A percentile compares a stretch with the other conserved stretches of the same genome.
Evolutionary conservation across 2,888 invertebrate genomes (phyloP).

Genomic region (Sturmia bella): DNA sequence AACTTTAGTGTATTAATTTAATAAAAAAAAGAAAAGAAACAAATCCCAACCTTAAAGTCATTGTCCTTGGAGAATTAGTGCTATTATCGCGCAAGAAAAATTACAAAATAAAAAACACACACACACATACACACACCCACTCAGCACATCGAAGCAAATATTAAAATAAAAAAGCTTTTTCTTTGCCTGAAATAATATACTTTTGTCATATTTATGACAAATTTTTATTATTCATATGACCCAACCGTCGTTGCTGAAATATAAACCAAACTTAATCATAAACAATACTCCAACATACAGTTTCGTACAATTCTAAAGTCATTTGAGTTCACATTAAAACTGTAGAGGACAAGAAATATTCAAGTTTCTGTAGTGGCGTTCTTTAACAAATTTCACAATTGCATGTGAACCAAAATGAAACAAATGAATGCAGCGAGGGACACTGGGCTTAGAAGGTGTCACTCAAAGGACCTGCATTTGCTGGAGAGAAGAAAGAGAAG

Average conservation of each 20-base stretch:
- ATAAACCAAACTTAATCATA: conserved; percentile 55
- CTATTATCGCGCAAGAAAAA: conserved; percentile 53
- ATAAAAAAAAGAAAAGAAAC: conserved; percentile 21
- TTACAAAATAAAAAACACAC: too few relatives aligned
- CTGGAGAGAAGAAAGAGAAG: not conserved
- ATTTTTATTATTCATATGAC: conserved; percentile 70
- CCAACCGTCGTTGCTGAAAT: conserved; percentile 56
- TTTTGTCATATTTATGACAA: conserved; percentile 71
- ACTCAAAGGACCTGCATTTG: conserved; percentile 51
- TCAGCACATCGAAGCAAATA: conserved; percentile 33
- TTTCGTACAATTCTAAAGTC: conserved; percentile 62
- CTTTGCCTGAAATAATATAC: conserved; percentile 66
- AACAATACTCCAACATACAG: conserved; percentile 43
- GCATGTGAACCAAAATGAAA: conserved; percentile 59
- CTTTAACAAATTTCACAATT: conserved; percentile 58
- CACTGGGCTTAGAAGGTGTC: conserved; percentile 52
- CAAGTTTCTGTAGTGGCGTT: conserved; percentile 50
- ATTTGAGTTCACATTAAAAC: conserved; percentile 72
- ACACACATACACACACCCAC: too few relatives aligned
- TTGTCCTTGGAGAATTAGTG: conserved; percentile 67
- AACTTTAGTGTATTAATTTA: conserved; percentile 15
- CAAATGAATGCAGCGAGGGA: not conserved
- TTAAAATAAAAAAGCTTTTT: conserved; percentile 52
- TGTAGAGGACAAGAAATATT: conserved; percentile 57
- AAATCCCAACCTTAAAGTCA: conserved; percentile 69